These are phyloP conservation scores for Lanius collurio DNA, from an alignment of 2,113 vertebrate genomes.

Conservation along the genomic window DNA sequence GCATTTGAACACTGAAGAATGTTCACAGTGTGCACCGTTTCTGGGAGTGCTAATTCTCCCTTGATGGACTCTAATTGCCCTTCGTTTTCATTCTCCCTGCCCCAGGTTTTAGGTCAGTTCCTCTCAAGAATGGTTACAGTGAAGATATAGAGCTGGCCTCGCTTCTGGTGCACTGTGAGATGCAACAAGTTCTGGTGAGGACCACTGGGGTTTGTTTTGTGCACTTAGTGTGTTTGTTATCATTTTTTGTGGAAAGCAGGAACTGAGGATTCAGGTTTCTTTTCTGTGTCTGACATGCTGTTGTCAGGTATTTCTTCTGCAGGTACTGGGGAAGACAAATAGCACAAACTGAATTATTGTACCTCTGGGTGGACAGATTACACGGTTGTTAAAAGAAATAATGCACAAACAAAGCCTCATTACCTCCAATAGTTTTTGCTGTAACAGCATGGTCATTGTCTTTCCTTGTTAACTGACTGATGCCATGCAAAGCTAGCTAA, in stretches of 20 bases:
- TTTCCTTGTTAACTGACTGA: background rate
- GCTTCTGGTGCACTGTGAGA: slow-evolving; percentile 87
- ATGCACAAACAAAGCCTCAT: background rate
- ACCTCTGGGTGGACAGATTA: background rate
- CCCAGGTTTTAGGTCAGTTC: slow-evolving; percentile 90
- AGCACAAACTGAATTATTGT: background rate
- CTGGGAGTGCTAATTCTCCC: background rate
- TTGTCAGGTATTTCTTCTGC: background rate
- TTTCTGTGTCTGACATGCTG: background rate
- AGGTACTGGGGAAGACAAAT: background rate
- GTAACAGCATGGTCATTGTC: background rate
- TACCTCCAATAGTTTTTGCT: background rate
- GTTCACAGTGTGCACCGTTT: background rate
- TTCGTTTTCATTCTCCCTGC: background rate
- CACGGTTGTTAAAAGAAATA: background rate
- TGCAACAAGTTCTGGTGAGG: slow-evolving; percentile 86
- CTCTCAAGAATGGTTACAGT: slow-evolving; percentile 90
- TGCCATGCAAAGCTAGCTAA: background rate
- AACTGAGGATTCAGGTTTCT: background rate
- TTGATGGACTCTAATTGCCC: background rate
- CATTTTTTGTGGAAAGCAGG: background rate
- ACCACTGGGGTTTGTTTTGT: background rate
- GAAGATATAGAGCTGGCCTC: slow-evolving; percentile 91
- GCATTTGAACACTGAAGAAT: background rate
- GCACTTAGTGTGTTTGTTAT: background rate